Percentiles rank a stretch among this genome's conserved stretches.
Evolutionary conservation across 2,888 invertebrate species (phyloP).

Genomic region (Alloscopus bannaensis): DNA sequence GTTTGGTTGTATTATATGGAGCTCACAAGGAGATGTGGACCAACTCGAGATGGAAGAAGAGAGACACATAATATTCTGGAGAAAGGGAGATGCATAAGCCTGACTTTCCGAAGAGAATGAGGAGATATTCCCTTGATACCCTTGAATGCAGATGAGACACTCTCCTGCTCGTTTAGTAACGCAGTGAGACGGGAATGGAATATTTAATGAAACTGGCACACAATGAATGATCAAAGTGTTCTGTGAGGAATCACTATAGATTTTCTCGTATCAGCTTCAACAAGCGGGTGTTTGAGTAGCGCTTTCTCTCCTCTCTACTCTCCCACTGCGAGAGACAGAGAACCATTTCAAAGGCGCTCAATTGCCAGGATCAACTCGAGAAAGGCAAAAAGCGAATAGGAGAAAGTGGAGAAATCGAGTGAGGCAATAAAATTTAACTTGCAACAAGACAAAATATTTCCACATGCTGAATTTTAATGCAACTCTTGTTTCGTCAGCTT

Average conservation of each 20-base stretch:
- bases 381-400: not conserved
- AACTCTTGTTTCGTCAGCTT: not conserved
- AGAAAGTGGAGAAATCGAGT: not conserved
- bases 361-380: slow-evolving; percentile 1
- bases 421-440: not conserved
- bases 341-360: slow-evolving; percentile 14
- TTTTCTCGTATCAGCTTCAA: too few species aligned
- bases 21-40: too few species aligned
- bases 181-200: slow-evolving; percentile 8
- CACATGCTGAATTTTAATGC: slow-evolving; percentile 1
- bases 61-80: too few species aligned
- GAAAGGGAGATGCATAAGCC: too few species aligned
- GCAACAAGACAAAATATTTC: not conserved
- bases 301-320: slow-evolving; percentile 10
- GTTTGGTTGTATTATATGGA: too few species aligned
- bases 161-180: slow-evolving; percentile 11
- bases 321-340: not conserved
- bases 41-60: too few species aligned
- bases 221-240: slow-evolving; percentile 4
- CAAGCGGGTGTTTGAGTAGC: not conserved
- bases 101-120: too few species aligned
- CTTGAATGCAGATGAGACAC: slow-evolving; percentile 9
- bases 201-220: slow-evolving; percentile 27
- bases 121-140: not conserved
- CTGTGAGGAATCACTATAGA: slow-evolving; percentile 19